A percentile compares a stretch with the other conserved stretches of the same genome.
Evolutionary conservation across 2,797 vertebrate species (phyloP).

Genomic region (Neomorphus geoffroyi): DNA sequence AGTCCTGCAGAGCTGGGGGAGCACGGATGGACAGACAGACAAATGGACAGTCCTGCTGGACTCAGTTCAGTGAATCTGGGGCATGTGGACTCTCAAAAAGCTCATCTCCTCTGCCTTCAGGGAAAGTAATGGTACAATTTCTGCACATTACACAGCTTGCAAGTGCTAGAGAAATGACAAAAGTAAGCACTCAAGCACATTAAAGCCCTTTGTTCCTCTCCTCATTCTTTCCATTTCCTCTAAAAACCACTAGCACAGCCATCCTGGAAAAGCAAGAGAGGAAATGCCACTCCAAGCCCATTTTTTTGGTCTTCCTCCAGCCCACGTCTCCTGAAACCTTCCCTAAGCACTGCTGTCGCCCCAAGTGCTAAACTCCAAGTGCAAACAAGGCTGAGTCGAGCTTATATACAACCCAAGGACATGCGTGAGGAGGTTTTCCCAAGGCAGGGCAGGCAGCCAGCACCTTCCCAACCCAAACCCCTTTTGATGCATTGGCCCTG

Average conservation of each 20-base stretch:
- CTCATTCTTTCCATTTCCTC: constrained; percentile 56
- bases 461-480: not conserved
- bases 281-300: not conserved
- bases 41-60: not conserved
- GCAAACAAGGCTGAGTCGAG: not conserved
- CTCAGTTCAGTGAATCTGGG: not conserved
- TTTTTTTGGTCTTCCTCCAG: not conserved
- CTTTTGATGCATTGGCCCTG: not conserved
- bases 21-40: accelerated
- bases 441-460: not conserved
- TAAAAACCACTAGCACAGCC: not conserved
- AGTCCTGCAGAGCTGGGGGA: not conserved
- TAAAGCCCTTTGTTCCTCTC: constrained; percentile 42
- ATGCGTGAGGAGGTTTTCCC: accelerated
- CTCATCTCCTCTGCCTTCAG: not conserved
- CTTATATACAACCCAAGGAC: not conserved
- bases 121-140: not conserved
- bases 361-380: not conserved
- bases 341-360: not conserved
- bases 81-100: not conserved
- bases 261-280: not conserved
- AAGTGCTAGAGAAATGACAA: not conserved
- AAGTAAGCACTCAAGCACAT: constrained; percentile 30
- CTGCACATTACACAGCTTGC: not conserved
- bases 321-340: not conserved